A percentile compares a stretch with the other conserved stretches of the same genome.
phyloP scores from a whole-genome alignment of 2,797 vertebrate species.

The Alauda arvensis region DNA sequence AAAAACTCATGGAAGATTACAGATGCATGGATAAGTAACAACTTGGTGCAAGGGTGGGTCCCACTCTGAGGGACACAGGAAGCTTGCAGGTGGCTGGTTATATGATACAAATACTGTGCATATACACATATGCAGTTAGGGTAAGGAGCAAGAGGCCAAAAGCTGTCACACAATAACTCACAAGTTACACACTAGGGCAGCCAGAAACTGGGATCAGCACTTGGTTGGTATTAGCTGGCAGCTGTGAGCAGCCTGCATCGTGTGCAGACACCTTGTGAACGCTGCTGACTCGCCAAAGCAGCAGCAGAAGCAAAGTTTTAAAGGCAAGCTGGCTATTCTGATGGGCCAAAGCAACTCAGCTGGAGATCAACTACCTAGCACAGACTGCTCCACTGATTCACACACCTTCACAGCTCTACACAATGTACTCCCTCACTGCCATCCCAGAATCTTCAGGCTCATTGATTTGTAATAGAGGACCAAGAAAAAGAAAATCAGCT shows the following conservation, averaged over 20 bases:
- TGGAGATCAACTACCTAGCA: not conserved
- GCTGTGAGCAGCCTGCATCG: not conserved
- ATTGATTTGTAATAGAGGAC: not conserved
- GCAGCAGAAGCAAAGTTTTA: slow-evolving; percentile 19
- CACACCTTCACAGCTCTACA: not conserved
- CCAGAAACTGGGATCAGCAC: slow-evolving; percentile 22
- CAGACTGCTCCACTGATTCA: not conserved
- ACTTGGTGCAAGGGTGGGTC: not conserved
- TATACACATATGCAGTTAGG: slow-evolving; percentile 49
- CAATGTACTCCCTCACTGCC: not conserved
- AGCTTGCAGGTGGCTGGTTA: slow-evolving; percentile 37
- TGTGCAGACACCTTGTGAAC: slow-evolving; percentile 1
- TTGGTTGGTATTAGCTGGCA: not conserved
- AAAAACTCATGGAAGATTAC: slow-evolving; percentile 7
- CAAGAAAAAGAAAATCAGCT: not conserved
- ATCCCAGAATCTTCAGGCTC: not conserved
- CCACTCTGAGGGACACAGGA: not conserved
- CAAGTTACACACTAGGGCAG: slow-evolving; percentile 35
- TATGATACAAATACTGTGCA: slow-evolving; percentile 19
- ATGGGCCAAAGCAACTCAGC: not conserved
- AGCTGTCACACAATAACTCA: slow-evolving; percentile 57
- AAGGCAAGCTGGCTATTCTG: slow-evolving; percentile 6
- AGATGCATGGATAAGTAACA: not conserved
- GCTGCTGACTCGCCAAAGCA: slow-evolving; percentile 20
- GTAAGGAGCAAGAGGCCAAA: slow-evolving; percentile 45